phyloP scores from a whole-genome alignment of 2,113 vertebrate species.

The Amblyornis subalaris region DNA sequence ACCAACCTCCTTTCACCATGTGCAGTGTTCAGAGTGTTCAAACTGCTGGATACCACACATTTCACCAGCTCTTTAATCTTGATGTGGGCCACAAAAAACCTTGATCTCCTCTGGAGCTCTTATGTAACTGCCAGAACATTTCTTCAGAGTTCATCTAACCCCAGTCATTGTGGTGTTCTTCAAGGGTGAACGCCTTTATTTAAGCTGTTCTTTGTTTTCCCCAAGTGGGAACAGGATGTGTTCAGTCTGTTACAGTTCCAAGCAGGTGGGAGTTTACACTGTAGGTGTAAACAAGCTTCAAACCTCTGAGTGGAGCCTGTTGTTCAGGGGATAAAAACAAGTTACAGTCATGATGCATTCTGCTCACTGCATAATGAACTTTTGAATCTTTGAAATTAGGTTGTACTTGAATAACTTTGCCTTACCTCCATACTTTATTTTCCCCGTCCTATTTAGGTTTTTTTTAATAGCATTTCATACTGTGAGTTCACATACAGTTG shows the following conservation, averaged over 20 bases:
- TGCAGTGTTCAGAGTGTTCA: not conserved
- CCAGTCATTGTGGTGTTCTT: not conserved
- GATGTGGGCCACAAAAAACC: not conserved
- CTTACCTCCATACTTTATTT: not conserved
- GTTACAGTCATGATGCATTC: not conserved
- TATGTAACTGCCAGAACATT: slow-evolving; percentile 13
- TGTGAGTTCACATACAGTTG: not conserved
- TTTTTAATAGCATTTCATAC: not conserved
- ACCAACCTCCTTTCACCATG: not conserved
- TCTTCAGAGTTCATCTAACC: not conserved
- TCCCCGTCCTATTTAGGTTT: not conserved
- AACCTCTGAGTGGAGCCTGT: not conserved
- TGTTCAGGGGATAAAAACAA: not conserved
- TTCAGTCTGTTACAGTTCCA: slow-evolving; percentile 1
- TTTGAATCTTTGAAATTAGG: slow-evolving; percentile 7
- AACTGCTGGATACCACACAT: not conserved
- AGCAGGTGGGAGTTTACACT: not conserved
- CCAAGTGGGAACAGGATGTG: not conserved
- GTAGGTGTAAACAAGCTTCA: not conserved
- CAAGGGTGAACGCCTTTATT: slow-evolving; percentile 7
- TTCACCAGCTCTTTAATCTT: slow-evolving; percentile 19
- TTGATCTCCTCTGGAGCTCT: not conserved
- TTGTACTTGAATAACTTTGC: not conserved
- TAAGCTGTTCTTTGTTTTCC: slow-evolving; percentile 4
- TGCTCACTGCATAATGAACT: not conserved